Conservation (phyloP, 2,797 vertebrate genomes). For the Muscicapa comitata region DNA sequence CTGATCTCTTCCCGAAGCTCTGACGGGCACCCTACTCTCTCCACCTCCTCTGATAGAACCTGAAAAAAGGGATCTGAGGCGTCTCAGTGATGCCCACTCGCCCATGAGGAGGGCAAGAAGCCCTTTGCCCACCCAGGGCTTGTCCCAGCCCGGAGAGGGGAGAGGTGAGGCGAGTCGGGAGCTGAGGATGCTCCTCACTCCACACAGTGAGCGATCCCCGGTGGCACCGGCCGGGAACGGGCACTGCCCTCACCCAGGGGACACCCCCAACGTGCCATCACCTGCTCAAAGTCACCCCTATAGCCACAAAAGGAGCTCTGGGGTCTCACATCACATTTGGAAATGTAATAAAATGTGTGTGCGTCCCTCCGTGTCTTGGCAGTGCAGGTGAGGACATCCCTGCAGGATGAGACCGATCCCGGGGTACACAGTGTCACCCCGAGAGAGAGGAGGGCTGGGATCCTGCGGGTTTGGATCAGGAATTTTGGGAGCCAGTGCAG, state of each 20-base stretch:
- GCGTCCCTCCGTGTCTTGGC: rapidly evolving
- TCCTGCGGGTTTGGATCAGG: rapidly evolving
- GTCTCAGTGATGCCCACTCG: not conserved
- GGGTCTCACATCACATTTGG: not conserved
- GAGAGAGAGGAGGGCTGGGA: not conserved
- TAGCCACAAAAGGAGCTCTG: not conserved
- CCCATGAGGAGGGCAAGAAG: no score
- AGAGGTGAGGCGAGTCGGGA: not conserved
- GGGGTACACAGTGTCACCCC: rapidly evolving
- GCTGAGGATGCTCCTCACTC: not conserved
- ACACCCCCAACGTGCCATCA: rapidly evolving
- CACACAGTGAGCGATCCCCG: rapidly evolving
- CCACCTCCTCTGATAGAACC: not conserved
- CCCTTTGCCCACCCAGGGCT: not conserved
- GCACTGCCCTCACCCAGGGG: not conserved
- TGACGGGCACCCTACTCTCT: rapidly evolving
- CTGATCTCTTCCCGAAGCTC: not conserved
- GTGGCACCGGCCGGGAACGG: not conserved
- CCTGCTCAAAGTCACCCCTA: not conserved
- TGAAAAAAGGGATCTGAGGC: not conserved
- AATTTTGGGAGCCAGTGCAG: not conserved
- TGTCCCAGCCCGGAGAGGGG: not conserved
- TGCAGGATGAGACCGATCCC: rapidly evolving
- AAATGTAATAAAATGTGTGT: rapidly evolving
- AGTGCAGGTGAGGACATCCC: not conserved